These are phyloP conservation scores for Cantharis rustica DNA, from an alignment of 2,888 invertebrate species.

Conservation along the genomic window DNA sequence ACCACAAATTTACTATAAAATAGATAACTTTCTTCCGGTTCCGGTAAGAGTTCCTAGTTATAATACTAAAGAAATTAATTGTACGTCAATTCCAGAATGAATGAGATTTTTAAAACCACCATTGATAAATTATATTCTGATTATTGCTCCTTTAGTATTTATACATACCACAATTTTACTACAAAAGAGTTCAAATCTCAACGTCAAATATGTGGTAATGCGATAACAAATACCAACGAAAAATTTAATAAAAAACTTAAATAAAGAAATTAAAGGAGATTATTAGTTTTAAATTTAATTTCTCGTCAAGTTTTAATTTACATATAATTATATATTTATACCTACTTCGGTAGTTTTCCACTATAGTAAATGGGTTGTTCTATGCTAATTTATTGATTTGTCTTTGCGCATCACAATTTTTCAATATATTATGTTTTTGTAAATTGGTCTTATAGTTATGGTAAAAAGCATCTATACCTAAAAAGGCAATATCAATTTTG, in stretches of 20 bases:
- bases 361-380: too few relatives aligned
- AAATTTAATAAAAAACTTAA: background rate
- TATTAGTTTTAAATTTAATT: too few relatives aligned
- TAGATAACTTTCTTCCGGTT: background rate
- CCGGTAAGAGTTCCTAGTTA: background rate
- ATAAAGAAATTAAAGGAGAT: too few relatives aligned
- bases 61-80: background rate
- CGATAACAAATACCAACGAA: background rate
- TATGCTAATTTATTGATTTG: too few relatives aligned
- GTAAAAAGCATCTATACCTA: too few relatives aligned
- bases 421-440: too few relatives aligned
- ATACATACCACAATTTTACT: background rate
- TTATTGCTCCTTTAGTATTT: background rate
- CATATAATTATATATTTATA: too few relatives aligned
- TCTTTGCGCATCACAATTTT: too few relatives aligned
- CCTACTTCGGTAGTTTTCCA: too few relatives aligned
- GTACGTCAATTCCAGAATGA: background rate
- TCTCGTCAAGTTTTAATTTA: too few relatives aligned
- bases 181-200: background rate
- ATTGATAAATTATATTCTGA: background rate
- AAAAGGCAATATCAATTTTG: too few relatives aligned
- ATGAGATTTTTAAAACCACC: background rate
- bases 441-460: too few relatives aligned
- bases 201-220: background rate
- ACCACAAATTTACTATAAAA: background rate